A percentile compares a stretch with the other conserved stretches of the same genome.
These are phyloP conservation scores for Chymomyza costata DNA, from an alignment of 1,140 invertebrate genomes.

Conservation along the genomic window DNA sequence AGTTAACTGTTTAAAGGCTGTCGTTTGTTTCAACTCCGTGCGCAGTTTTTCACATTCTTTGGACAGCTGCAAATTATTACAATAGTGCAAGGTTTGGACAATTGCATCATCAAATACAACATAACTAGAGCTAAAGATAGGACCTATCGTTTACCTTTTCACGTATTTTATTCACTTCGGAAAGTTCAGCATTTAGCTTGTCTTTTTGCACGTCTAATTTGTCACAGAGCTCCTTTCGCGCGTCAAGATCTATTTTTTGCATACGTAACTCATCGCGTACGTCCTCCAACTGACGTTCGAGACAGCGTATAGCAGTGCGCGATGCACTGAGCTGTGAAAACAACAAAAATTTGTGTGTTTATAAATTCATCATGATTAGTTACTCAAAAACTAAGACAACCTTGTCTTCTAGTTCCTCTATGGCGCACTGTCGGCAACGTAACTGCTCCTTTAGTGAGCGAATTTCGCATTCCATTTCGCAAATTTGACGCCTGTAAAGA, in stretches of 20 bases:
- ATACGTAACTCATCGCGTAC: conserved; percentile 40
- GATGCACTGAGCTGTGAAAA: conserved; percentile 37
- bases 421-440: conserved; percentile 30
- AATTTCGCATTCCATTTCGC: conserved; percentile 58
- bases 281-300: conserved; percentile 49
- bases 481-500: conserved; percentile 49
- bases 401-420: conserved; percentile 45
- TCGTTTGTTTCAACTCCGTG: conserved; percentile 36
- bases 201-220: conserved; percentile 64
- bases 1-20: conserved; percentile 34
- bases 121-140: too few species aligned
- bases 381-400: conserved; percentile 3
- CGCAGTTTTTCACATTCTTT: conserved; percentile 53
- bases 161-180: conserved; percentile 51
- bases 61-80: conserved; percentile 25
- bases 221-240: conserved; percentile 63
- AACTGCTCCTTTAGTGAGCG: conserved; percentile 46
- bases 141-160: conserved; percentile 50
- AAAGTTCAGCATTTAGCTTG: conserved; percentile 64
- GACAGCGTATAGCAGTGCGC: conserved; percentile 22
- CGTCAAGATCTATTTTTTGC: conserved; percentile 59
- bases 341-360: too few species aligned
- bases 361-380: background rate
- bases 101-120: too few species aligned
- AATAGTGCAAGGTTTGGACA: too few species aligned